Percentiles rank a stretch among this genome's conserved stretches.
Conservation (phyloP, 2,113 vertebrate genomes). For the Caracal caracal region DNA sequence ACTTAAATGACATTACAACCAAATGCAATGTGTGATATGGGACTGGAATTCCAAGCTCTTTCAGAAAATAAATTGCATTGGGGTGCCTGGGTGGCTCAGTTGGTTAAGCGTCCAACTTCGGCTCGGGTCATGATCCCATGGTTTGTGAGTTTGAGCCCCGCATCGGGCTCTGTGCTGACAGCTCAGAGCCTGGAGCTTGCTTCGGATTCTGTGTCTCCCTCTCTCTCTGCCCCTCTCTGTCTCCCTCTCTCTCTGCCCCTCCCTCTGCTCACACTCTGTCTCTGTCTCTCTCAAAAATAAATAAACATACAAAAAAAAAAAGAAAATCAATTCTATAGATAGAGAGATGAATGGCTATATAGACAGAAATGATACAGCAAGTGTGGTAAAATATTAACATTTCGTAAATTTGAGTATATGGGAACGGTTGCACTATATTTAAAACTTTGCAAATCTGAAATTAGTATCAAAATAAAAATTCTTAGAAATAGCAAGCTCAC, state of each 20-base stretch:
- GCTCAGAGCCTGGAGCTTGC: too few species aligned
- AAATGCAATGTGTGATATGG: neutral
- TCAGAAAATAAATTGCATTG: neutral
- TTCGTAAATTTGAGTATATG: neutral
- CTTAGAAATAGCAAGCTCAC: neutral
- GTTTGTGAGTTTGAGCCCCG: too few species aligned
- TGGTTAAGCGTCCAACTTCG: too few species aligned
- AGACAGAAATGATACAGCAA: neutral
- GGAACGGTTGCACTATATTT: neutral
- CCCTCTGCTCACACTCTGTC: too few species aligned
- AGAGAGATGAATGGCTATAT: neutral
- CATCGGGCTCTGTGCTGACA: too few species aligned
- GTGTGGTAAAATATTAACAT: neutral
- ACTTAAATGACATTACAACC: neutral
- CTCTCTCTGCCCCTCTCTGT: too few species aligned
- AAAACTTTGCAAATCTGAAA: neutral
- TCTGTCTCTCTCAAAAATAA: too few species aligned
- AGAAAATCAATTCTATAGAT: neutral
- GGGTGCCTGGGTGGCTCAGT: too few species aligned
- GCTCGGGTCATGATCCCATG: too few species aligned
- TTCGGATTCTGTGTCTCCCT: too few species aligned
- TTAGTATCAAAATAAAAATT: conserved; percentile 6
- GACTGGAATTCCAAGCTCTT: neutral
- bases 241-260: too few species aligned
- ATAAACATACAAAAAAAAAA: too few species aligned